Evolutionary conservation across 2,888 invertebrate species (phyloP).

Genomic region (Apodemia hepburni): DNA sequence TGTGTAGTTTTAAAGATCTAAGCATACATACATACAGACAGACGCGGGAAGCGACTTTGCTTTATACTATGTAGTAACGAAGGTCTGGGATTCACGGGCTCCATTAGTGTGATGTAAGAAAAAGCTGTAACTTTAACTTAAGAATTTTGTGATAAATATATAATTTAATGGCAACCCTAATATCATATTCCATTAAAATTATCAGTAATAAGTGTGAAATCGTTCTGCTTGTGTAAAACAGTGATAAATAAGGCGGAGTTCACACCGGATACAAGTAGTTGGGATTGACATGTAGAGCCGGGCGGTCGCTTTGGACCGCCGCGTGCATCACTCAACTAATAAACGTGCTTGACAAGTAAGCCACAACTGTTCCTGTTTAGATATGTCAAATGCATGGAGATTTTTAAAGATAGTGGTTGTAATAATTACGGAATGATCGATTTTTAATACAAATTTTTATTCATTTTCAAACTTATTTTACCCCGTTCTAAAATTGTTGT

Average conservation of each 20-base stretch:
- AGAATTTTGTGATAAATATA: neutral
- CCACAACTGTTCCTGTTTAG: conserved; percentile 23
- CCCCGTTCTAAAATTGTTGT: too few species aligned
- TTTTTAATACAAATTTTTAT: too few species aligned
- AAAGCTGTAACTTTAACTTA: too few species aligned
- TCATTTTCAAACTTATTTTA: neutral
- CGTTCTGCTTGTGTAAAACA: conserved; percentile 41
- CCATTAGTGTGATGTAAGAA: too few species aligned
- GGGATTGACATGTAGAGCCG: conserved; percentile 42
- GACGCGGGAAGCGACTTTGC: too few species aligned
- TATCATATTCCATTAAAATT: neutral
- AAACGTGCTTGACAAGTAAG: conserved; percentile 30
- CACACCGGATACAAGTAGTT: conserved; percentile 49
- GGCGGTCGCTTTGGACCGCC: conserved; percentile 22
- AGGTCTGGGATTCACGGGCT: too few species aligned
- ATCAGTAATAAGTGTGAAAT: conserved; percentile 28
- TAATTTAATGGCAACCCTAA: neutral
- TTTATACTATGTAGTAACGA: too few species aligned
- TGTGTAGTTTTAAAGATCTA: too few species aligned
- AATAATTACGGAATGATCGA: neutral
- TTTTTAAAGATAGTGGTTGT: neutral
- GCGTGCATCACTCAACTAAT: conserved; percentile 31
- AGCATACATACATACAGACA: too few species aligned
- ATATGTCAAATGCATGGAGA: neutral
- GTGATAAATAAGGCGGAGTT: conserved; percentile 50